These are phyloP conservation scores for Theocolax elegans DNA, from an alignment of 1,140 invertebrate species.

Conservation along the genomic window DNA sequence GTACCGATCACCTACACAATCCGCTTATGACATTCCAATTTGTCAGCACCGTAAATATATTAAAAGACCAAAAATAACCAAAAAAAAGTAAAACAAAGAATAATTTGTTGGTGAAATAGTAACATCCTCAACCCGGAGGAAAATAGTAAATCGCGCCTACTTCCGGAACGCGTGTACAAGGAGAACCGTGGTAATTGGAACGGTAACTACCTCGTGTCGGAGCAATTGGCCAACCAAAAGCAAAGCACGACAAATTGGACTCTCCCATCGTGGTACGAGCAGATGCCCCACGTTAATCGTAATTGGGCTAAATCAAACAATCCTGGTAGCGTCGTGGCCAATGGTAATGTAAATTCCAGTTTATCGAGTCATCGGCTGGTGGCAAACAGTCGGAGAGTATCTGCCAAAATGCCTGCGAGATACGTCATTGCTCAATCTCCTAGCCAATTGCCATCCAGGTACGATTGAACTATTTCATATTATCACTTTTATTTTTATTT, in stretches of 20 bases:
- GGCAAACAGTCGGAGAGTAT: conserved; percentile 37
- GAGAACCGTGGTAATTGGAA: conserved; percentile 69
- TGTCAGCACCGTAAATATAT: too few relatives aligned
- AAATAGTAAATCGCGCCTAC: conserved; percentile 53
- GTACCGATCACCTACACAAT: too few relatives aligned
- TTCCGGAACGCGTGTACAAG: conserved; percentile 62
- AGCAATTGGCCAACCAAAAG: conserved; percentile 43
- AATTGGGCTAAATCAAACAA: conserved; percentile 67
- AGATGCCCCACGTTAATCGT: conserved; percentile 41
- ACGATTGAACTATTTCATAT: too few relatives aligned
- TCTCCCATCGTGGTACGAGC: conserved; percentile 60
- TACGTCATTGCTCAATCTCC: conserved; percentile 38
- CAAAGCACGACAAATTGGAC: conserved; percentile 55
- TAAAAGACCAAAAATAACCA: too few relatives aligned
- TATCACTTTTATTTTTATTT: not conserved
- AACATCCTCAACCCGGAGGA: conserved; percentile 45
- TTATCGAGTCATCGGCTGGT: conserved; percentile 64
- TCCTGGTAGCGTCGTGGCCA: conserved; percentile 71
- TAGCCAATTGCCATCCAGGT: conserved; percentile 40
- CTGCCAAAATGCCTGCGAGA: conserved; percentile 1
- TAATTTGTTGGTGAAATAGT: too few relatives aligned
- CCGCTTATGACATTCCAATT: too few relatives aligned
- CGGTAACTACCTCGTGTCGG: conserved; percentile 56
- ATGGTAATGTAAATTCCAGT: conserved; percentile 69
- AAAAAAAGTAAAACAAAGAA: too few relatives aligned